These are phyloP conservation scores for Melanogrammus aeglefinus DNA, from an alignment of 2,797 vertebrate genomes.

Conservation along the genomic window DNA sequence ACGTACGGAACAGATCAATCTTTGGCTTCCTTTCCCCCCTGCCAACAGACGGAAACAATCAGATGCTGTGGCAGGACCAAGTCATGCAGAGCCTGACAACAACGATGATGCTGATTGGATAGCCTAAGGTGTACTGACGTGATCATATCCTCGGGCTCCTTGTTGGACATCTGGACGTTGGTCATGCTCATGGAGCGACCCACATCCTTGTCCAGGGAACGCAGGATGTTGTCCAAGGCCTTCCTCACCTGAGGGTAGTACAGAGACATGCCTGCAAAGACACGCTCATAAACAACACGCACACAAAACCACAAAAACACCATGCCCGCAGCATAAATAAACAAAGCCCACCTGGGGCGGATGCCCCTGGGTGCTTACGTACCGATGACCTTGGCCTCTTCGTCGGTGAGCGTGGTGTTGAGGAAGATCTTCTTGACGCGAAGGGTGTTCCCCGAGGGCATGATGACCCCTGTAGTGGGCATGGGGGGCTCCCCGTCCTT, in stretches of 20 bases:
- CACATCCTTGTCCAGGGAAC: slow-evolving; percentile 98
- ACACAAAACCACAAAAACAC: not conserved
- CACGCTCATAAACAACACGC: not conserved
- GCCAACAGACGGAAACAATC: slow-evolving; percentile 1
- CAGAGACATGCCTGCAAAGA: slow-evolving; percentile 88
- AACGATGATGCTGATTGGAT: not conserved
- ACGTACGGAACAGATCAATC: slow-evolving; percentile 98
- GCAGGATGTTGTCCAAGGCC: slow-evolving; percentile 93
- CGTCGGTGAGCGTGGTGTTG: slow-evolving; percentile 96
- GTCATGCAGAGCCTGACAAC: not conserved
- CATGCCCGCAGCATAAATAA: not conserved
- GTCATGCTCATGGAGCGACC: slow-evolving; percentile 99
- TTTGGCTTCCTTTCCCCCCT: slow-evolving; percentile 99
- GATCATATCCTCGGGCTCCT: slow-evolving; percentile 99
- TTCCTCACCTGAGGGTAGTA: slow-evolving; percentile 98
- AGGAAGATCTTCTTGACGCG: slow-evolving; percentile 99
- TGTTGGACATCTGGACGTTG: slow-evolving; percentile 97
- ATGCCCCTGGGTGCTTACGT: slow-evolving; percentile 24
- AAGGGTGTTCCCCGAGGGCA: slow-evolving; percentile 98
- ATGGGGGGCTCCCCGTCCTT: slow-evolving; percentile 98
- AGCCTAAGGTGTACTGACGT: slow-evolving; percentile 75
- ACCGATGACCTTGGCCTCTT: slow-evolving; percentile 99
- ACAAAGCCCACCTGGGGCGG: not conserved
- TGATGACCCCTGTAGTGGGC: slow-evolving; percentile 95
- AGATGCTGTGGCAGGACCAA: not conserved